A percentile compares a stretch with the other conserved stretches of the same genome.
phyloP scores from a whole-genome alignment of 2,888 invertebrate genomes.

The Ormyrus rosae region DNA sequence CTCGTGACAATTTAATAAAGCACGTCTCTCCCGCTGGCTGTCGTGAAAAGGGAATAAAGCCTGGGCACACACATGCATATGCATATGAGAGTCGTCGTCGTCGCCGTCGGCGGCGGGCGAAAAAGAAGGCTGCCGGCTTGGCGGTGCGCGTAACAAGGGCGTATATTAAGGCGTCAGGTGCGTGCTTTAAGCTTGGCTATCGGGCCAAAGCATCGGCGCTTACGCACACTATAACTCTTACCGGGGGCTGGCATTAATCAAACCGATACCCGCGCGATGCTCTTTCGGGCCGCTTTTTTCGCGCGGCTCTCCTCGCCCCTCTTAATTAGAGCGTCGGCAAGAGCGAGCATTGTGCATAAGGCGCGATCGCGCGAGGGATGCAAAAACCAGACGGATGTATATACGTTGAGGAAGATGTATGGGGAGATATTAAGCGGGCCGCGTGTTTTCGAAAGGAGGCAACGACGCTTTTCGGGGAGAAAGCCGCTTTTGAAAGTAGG shows the following conservation, averaged over 20 bases:
- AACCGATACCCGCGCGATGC: slow-evolving; percentile 62
- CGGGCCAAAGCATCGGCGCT: slow-evolving; percentile 17
- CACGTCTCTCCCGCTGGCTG: no score
- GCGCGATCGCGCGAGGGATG: background rate
- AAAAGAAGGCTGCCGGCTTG: background rate
- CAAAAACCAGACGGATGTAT: background rate
- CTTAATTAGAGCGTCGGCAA: slow-evolving; percentile 62
- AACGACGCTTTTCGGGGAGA: no score
- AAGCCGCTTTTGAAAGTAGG: no score
- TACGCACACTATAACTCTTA: slow-evolving; percentile 57
- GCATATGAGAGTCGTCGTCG: no score
- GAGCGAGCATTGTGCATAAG: slow-evolving; percentile 12
- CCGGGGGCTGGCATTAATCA: slow-evolving; percentile 62
- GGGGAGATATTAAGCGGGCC: background rate
- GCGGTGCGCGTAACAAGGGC: no score
- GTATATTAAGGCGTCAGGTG: slow-evolving; percentile 23
- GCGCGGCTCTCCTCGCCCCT: slow-evolving; percentile 42
- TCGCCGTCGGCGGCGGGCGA: background rate
- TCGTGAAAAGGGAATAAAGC: no score
- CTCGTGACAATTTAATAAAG: no score
- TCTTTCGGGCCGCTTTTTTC: slow-evolving; percentile 52
- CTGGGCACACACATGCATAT: no score
- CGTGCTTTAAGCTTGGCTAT: slow-evolving; percentile 15
- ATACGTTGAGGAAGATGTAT: background rate
- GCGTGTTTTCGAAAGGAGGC: no score